A percentile compares a stretch with the other conserved stretches of the same genome.
Conservation (phyloP, 1,140 invertebrate genomes). For the Rhopalosiphum maidis region DNA sequence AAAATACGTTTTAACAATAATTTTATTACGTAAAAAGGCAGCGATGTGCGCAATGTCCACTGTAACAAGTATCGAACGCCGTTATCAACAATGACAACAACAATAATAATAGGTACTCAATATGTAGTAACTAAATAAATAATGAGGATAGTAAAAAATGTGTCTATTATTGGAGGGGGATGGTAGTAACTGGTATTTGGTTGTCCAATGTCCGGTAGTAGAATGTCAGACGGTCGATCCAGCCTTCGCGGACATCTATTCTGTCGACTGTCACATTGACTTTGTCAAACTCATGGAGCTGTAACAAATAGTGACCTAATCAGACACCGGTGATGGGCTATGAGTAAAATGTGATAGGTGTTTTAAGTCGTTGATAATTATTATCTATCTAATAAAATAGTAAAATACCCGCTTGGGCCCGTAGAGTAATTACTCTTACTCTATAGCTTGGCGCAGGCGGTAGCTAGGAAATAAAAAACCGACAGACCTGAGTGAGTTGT, state of each 20-base stretch:
- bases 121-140: background rate
- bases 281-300: too few species aligned
- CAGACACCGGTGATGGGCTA: background rate
- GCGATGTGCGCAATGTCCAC: background rate
- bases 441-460: too few species aligned
- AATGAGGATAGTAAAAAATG: background rate
- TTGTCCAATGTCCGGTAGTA: too few species aligned
- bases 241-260: too few species aligned
- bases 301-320: background rate
- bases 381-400: background rate
- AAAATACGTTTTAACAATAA: slow-evolving; percentile 1
- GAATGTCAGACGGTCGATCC: too few species aligned
- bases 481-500: background rate
- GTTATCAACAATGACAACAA: slow-evolving; percentile 10
- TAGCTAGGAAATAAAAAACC: background rate
- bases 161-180: background rate
- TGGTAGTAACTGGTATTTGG: background rate
- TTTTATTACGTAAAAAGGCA: background rate
- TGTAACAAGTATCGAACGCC: background rate
- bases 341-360: background rate
- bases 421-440: too few species aligned
- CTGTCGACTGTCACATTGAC: too few species aligned
- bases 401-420: background rate
- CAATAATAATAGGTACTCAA: background rate
- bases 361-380: background rate